Percentiles rank a stretch among this genome's conserved stretches.
phyloP scores from a whole-genome alignment of 2,888 invertebrate species.

The Matsumyia berberina region DNA sequence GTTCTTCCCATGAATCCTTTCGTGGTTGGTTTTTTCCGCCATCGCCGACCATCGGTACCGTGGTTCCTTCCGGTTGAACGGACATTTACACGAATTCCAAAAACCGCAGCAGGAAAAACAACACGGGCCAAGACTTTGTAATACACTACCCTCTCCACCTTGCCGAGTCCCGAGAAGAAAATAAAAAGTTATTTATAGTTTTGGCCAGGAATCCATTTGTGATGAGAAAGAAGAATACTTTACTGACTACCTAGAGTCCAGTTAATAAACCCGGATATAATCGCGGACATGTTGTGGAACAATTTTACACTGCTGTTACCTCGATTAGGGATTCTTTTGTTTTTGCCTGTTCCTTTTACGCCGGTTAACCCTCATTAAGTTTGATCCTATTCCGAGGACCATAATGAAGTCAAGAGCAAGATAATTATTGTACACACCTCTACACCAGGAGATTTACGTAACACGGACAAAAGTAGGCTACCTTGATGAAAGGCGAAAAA shows the following conservation, averaged over 20 bases:
- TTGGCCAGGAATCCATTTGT: slow-evolving; percentile 7
- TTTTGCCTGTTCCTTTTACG: slow-evolving; percentile 2
- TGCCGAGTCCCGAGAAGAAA: slow-evolving; percentile 25
- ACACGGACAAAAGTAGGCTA: neutral
- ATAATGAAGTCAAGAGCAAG: slow-evolving; percentile 28
- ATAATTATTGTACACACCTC: slow-evolving; percentile 42
- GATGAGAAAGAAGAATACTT: slow-evolving; percentile 12
- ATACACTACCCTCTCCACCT: neutral
- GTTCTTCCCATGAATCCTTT: slow-evolving; percentile 37
- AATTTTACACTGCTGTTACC: slow-evolving; percentile 77
- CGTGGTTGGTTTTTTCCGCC: slow-evolving; percentile 40
- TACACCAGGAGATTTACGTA: slow-evolving; percentile 2
- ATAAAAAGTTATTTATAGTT: no score
- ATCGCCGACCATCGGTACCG: slow-evolving; percentile 41
- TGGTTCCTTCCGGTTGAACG: slow-evolving; percentile 58
- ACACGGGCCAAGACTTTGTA: slow-evolving; percentile 19
- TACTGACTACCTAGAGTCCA: slow-evolving; percentile 15
- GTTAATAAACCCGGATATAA: slow-evolving; percentile 65
- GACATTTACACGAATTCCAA: slow-evolving; percentile 36
- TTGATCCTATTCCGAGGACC: slow-evolving; percentile 18
- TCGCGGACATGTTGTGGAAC: slow-evolving; percentile 77
- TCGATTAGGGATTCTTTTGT: slow-evolving; percentile 74
- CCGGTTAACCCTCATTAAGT: slow-evolving; percentile 39
- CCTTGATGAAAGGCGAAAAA: slow-evolving; percentile 4
- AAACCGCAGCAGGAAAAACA: slow-evolving; percentile 22